These are phyloP conservation scores for Rhegmatorhina hoffmannsi DNA, from an alignment of 2,113 vertebrate genomes.

Conservation along the genomic window DNA sequence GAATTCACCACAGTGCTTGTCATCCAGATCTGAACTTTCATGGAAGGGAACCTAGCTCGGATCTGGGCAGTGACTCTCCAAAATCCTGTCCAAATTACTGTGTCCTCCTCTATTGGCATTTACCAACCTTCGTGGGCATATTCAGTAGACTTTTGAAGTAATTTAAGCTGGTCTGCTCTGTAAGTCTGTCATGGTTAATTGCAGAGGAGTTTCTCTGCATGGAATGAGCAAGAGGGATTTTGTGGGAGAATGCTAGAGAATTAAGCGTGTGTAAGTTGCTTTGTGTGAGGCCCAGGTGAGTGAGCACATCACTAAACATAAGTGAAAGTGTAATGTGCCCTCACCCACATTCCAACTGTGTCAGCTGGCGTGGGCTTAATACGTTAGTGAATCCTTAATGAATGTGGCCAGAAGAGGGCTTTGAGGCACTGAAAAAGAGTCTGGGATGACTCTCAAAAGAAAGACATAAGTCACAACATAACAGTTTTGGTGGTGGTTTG, in stretches of 20 bases:
- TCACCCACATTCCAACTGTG: not conserved
- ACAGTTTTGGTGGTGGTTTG: not conserved
- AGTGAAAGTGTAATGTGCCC: not conserved
- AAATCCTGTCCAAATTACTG: not conserved
- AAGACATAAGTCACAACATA: not conserved
- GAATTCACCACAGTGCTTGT: not conserved
- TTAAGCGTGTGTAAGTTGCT: not conserved
- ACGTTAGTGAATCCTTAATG: not conserved
- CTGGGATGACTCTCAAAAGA: not conserved
- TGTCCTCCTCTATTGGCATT: not conserved
- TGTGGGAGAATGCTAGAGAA: not conserved
- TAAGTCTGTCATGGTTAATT: not conserved
- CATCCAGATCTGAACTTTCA: not conserved
- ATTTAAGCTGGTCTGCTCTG: not conserved
- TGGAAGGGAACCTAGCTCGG: rapidly evolving
- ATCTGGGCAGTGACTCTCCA: not conserved
- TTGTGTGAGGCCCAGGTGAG: not conserved
- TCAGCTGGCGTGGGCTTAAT: not conserved
- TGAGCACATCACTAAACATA: not conserved
- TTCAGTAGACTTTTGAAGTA: not conserved
- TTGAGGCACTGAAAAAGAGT: not conserved
- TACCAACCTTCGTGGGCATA: not conserved
- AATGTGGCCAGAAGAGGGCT: conserved; percentile 26
- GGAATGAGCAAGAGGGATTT: not conserved
- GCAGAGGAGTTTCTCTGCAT: not conserved